Percentiles rank a stretch among this genome's conserved stretches.
phyloP scores from a whole-genome alignment of 2,888 invertebrate species.

The Xanthia icteritia region DNA sequence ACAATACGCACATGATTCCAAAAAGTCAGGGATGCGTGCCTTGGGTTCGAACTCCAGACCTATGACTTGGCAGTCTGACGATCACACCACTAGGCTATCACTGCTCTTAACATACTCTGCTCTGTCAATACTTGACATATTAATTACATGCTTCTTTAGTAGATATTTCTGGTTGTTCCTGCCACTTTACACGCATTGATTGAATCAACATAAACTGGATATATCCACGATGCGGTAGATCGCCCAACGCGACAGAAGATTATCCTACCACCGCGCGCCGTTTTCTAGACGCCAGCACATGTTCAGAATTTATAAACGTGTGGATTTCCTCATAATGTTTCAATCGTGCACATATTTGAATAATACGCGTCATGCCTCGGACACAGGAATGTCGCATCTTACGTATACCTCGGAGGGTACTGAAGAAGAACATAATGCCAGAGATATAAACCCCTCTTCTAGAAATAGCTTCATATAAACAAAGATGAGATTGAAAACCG shows the following conservation, averaged over 20 bases:
- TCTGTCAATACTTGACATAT: not conserved
- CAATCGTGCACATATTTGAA: conserved; percentile 58
- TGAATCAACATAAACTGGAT: not conserved
- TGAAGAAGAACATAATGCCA: conserved; percentile 17
- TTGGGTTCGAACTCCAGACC: too few species aligned
- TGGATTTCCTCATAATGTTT: conserved; percentile 58
- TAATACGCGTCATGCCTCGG: conserved; percentile 45
- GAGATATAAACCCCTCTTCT: conserved; percentile 12
- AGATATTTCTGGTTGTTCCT: not conserved
- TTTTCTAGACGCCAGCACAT: conserved; percentile 57
- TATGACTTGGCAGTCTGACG: too few species aligned
- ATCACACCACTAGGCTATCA: too few species aligned
- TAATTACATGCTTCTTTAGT: not conserved
- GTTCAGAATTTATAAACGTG: conserved; percentile 54
- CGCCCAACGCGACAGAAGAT: conserved; percentile 40
- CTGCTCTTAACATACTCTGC: too few species aligned
- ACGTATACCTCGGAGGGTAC: not conserved
- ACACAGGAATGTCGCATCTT: conserved; percentile 48
- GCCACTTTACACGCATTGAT: not conserved
- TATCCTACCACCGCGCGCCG: conserved; percentile 45
- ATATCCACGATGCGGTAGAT: conserved; percentile 31
- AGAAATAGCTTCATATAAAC: conserved; percentile 27
- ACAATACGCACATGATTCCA: too few species aligned
- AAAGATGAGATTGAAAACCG: conserved; percentile 26
- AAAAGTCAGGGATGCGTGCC: too few species aligned